A percentile compares a stretch with the other conserved stretches of the same genome.
Conservation (phyloP, 2,113 vertebrate species). For the Caretta caretta region DNA sequence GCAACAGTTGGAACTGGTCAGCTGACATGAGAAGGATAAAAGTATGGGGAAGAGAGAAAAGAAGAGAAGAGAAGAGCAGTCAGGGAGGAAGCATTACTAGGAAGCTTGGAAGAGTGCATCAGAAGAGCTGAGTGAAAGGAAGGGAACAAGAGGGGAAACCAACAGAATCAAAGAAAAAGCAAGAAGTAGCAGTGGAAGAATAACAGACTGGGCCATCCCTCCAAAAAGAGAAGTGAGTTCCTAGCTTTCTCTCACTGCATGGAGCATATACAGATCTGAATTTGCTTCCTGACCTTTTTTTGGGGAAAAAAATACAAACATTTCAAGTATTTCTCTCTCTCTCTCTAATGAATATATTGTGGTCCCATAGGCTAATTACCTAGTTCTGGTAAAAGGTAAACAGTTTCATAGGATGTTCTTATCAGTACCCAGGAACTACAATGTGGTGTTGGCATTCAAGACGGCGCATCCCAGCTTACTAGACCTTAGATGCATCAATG, state of each 20-base stretch:
- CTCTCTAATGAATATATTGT: not conserved
- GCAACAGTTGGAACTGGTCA: not conserved
- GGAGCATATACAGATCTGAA: not conserved
- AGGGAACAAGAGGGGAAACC: not conserved
- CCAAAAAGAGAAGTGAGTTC: not conserved
- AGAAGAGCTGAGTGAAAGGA: not conserved
- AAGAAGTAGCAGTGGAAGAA: not conserved
- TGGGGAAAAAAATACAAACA: not conserved
- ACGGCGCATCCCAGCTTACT: not conserved
- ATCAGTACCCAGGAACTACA: not conserved
- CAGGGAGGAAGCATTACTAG: not conserved
- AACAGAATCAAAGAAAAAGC: not conserved
- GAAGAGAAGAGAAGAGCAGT: not conserved
- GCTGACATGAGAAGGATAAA: not conserved
- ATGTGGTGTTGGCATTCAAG: not conserved
- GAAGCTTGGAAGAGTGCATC: not conserved
- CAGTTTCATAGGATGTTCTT: not conserved
- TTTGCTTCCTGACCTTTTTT: not conserved
- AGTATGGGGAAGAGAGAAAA: not conserved
- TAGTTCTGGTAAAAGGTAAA: not conserved
- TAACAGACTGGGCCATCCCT: not conserved
- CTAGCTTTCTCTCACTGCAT: not conserved
- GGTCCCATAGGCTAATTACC: not conserved
- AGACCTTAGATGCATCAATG: not conserved
- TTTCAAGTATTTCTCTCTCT: fast-evolving